These are phyloP conservation scores for Archegozetes longisetosus DNA, from an alignment of 1,140 invertebrate genomes.

Conservation along the genomic window DNA sequence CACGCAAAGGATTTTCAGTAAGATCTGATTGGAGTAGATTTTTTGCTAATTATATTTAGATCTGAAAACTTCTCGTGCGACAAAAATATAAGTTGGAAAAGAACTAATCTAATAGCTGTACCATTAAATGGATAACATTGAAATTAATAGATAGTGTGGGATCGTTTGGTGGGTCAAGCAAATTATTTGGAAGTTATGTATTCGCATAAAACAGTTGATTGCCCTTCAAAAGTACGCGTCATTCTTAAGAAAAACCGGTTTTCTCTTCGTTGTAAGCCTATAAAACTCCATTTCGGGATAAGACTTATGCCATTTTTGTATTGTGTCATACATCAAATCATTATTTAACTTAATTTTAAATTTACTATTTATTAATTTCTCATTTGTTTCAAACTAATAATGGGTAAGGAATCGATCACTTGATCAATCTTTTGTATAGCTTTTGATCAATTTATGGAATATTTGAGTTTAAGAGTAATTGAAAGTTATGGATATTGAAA, in stretches of 20 bases:
- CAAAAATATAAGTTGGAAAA: no score
- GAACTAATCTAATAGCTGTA: no score
- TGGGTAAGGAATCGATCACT: not conserved
- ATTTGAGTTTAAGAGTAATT: no score
- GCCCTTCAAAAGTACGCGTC: not conserved
- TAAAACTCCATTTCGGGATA: not conserved
- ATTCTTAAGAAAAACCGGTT: not conserved
- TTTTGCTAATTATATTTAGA: no score
- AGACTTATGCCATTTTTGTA: not conserved
- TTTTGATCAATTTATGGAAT: not conserved
- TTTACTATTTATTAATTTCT: not conserved
- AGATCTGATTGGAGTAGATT: no score
- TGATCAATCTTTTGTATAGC: not conserved
- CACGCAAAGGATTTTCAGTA: no score
- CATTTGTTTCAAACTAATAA: not conserved
- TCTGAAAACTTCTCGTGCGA: no score
- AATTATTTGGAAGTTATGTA: no score
- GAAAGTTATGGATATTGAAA: no score
- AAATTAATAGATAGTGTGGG: no score
- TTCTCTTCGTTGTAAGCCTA: not conserved
- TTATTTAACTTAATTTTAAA: not conserved
- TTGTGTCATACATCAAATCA: not conserved
- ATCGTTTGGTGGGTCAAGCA: no score
- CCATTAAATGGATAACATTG: no score
- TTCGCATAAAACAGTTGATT: not conserved